Evolutionary conservation across 2,888 invertebrate species (phyloP).

Genomic region (Tipula vernalis): DNA sequence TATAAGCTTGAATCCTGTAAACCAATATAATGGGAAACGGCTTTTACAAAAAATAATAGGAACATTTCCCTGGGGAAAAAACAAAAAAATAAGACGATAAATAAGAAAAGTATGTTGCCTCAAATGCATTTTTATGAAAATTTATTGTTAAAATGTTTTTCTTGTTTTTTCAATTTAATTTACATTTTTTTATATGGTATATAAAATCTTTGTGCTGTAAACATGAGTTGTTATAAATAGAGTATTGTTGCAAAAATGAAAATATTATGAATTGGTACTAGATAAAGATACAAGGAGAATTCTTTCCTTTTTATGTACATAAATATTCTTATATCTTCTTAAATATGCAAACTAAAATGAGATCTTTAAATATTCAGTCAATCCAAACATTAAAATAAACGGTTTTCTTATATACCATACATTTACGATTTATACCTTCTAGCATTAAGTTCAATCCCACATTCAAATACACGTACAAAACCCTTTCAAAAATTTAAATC

Average conservation of each 20-base stretch:
- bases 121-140: not conserved
- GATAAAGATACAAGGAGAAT: not conserved
- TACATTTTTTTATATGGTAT: not conserved
- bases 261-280: not conserved
- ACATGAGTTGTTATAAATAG: not conserved
- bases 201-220: not conserved
- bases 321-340: not conserved
- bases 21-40: not conserved
- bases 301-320: not conserved
- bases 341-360: not conserved
- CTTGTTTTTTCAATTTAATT: not conserved
- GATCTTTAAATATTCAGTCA: not conserved
- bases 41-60: not conserved
- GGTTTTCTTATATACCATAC: not conserved
- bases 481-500: conserved; percentile 4
- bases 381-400: not conserved
- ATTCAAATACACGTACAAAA: not conserved
- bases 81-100: not conserved
- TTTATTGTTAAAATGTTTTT: not conserved
- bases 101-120: not conserved
- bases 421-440: not conserved
- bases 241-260: not conserved
- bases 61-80: not conserved
- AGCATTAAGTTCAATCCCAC: not conserved
- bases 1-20: not conserved